Base-by-base conservation (phyloP, 2,888 invertebrate species). In the Stenotaenia linearis region DNA sequence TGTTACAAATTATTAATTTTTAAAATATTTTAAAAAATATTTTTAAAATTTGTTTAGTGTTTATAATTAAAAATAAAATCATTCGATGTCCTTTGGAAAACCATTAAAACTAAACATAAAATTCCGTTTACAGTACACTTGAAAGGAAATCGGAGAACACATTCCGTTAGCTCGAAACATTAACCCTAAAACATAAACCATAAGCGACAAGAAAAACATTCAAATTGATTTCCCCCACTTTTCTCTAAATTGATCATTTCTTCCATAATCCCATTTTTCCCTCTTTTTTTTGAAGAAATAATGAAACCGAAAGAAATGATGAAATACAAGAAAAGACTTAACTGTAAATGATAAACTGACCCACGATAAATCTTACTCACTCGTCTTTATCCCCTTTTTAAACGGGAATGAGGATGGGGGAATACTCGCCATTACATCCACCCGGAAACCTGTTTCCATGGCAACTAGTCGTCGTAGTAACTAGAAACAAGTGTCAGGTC, bases 391-490 rank as follows among this genome's bases (percentile, higher is more conserved):
- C 23, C 23, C 56, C 56, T 21, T 56, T 23, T 23, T 6, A 21
- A 18, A 21, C 6, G 23, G 56, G 56, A 56, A 23, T 56, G 23
- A 56, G 56, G 56, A 56, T 56, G n/a, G 56, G 18, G 56, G 56
- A 56, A 56, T 18, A 56, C 56, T 15, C 56, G 56, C 56, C 56
- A 56, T 56, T 56, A 56, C 56, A 21, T 56, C 56, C 56, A 56
- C 56, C 56, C 56, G 56, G 56, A 56, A 45, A 56, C 56, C n/a
- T 56, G 56, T 56, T 56, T 56, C 56, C 56, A 56, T 56, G 56
- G 7, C 23, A 56, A 56, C 56, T 37, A 18, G n/a, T 50, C 50
- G 56, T 56, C 56, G 18, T 23, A n/a, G 56, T 18, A 21, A n/a
- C 56, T 15, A 56, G 56, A 56, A 56, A 56, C 56, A 56, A 56